Evolutionary conservation across 2,888 invertebrate genomes (phyloP).

Genomic region (Drosophila anomalata): DNA sequence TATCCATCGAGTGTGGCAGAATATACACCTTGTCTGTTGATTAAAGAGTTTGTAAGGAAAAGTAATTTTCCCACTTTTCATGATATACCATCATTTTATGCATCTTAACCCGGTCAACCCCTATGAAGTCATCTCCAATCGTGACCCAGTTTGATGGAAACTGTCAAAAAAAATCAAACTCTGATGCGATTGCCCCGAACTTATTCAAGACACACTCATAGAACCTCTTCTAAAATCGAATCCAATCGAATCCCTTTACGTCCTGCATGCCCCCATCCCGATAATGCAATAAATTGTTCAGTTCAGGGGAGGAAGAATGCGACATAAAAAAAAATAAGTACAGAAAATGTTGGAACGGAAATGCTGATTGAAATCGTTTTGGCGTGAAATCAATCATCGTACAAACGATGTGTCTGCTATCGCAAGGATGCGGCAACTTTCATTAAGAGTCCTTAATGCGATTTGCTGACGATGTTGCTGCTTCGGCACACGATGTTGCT

Average conservation of each 20-base stretch:
- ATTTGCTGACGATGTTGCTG: constrained; percentile 70
- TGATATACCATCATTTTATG: background rate
- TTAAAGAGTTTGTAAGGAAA: background rate
- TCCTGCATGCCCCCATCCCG: constrained; percentile 18
- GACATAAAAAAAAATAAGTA: constrained; percentile 30
- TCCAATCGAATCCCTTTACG: constrained; percentile 33
- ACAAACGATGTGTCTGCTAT: constrained; percentile 61
- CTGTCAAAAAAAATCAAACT: constrained; percentile 19
- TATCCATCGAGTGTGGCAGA: too few relatives aligned
- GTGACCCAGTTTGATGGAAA: constrained; percentile 67
- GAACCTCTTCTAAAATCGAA: constrained; percentile 34
- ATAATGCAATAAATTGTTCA: constrained; percentile 61
- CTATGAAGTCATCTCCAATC: constrained; percentile 44
- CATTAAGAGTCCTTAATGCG: constrained; percentile 81
- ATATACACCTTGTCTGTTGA: background rate
- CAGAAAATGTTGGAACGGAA: constrained; percentile 61
- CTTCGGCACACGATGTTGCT: constrained; percentile 51
- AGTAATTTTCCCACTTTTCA: background rate
- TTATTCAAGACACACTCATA: constrained; percentile 43
- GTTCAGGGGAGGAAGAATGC: constrained; percentile 17
- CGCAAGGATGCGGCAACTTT: constrained; percentile 75
- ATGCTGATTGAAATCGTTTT: constrained; percentile 81
- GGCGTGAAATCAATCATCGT: constrained; percentile 82
- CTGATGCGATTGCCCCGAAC: constrained; percentile 52
- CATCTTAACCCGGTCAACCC: constrained; percentile 6